Conservation (phyloP, 92 coral and sea anemone species). For the Phenganax marumi region DNA sequence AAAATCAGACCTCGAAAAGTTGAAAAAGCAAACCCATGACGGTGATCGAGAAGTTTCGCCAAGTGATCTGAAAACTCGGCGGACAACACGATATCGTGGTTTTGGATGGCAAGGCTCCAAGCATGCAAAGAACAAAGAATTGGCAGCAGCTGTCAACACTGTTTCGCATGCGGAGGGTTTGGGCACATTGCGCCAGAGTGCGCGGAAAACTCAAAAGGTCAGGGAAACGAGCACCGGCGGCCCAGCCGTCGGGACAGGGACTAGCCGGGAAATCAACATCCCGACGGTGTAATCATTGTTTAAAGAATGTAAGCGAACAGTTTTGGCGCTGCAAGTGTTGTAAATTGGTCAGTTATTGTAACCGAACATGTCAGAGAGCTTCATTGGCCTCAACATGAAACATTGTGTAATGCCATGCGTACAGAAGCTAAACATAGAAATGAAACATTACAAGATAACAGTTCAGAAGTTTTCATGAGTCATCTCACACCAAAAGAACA, state of each 20-base stretch:
- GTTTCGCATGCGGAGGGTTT: conserved; percentile 38
- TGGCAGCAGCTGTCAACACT: conserved; percentile 56
- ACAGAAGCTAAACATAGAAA: conserved; percentile 14
- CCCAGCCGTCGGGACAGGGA: conserved; percentile 56
- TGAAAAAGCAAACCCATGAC: background rate
- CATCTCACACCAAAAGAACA: conserved; percentile 4
- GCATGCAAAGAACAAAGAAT: conserved; percentile 46
- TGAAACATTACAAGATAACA: background rate
- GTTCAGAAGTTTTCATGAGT: background rate
- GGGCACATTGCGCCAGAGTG: no score
- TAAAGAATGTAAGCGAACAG: conserved; percentile 1
- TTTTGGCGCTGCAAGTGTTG: background rate
- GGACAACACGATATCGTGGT: conserved; percentile 29
- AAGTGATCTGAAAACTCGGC: conserved; percentile 43
- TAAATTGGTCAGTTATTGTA: background rate
- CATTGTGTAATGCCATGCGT: conserved; percentile 31
- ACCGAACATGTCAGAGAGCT: background rate
- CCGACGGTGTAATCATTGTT: conserved; percentile 48
- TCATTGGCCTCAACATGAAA: conserved; percentile 46
- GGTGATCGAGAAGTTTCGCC: background rate
- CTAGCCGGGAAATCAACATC: conserved; percentile 48
- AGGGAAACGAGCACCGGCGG: conserved; percentile 31
- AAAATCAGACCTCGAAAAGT: background rate
- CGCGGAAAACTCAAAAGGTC: no score
- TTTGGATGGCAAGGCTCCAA: conserved; percentile 47